A percentile compares a stretch with the other conserved stretches of the same genome.
These are phyloP conservation scores for Sardina pilchardus DNA, from an alignment of 2,113 vertebrate genomes.

Conservation along the genomic window DNA sequence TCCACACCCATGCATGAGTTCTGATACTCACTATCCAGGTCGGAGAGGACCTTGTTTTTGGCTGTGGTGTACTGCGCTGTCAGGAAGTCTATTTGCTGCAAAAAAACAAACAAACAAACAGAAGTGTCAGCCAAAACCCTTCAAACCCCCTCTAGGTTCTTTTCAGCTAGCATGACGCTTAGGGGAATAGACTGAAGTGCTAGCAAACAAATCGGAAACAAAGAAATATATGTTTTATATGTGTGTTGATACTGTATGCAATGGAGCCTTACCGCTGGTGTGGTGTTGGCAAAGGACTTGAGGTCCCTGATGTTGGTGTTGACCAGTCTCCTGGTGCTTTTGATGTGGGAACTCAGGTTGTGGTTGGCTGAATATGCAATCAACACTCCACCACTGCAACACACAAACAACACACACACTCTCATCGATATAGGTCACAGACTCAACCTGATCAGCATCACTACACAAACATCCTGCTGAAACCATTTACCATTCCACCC, in stretches of 20 bases:
- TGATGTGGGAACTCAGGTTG: conserved; percentile 79
- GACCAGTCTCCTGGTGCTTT: conserved; percentile 77
- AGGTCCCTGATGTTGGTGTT: conserved; percentile 90
- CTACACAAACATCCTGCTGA: neutral
- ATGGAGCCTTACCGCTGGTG: conserved; percentile 75
- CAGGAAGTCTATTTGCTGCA: conserved; percentile 89
- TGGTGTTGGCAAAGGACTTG: conserved; percentile 78
- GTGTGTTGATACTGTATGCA: conserved; percentile 16
- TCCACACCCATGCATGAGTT: neutral
- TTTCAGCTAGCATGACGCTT: neutral
- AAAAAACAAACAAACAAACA: conserved; percentile 54
- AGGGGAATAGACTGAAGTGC: neutral
- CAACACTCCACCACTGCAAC: conserved; percentile 81
- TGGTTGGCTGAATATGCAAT: conserved; percentile 84
- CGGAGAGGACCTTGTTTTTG: conserved; percentile 86
- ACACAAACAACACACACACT: conserved; percentile 3
- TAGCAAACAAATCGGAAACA: neutral
- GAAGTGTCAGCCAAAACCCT: neutral
- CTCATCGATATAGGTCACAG: neutral
- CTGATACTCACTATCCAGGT: conserved; percentile 86
- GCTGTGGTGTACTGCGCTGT: conserved; percentile 83
- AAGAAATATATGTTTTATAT: neutral
- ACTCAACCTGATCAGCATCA: neutral
- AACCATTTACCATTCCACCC: neutral
- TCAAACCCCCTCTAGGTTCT: too few relatives aligned